Conservation (phyloP, 1,140 invertebrate genomes). For the Nasonia longicornis region DNA sequence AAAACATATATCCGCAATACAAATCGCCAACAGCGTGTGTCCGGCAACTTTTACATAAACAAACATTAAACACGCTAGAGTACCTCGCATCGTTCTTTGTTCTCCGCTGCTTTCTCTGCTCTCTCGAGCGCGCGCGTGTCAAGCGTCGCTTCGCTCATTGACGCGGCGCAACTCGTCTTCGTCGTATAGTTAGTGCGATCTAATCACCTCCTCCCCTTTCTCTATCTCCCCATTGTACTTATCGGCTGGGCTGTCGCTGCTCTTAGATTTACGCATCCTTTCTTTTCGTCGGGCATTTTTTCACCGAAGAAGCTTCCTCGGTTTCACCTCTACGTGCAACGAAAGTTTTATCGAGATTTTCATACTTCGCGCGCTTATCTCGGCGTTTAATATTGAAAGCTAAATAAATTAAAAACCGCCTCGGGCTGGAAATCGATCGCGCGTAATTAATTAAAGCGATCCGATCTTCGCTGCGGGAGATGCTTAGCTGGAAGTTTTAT, state of each 20-base stretch:
- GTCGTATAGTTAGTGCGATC: neutral
- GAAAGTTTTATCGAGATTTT: slow-evolving; percentile 17
- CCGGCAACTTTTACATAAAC: too few species aligned
- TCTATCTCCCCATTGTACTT: slow-evolving; percentile 9
- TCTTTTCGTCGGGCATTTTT: neutral
- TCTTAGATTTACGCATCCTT: slow-evolving; percentile 23
- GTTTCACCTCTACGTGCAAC: slow-evolving; percentile 5
- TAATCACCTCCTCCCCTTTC: neutral
- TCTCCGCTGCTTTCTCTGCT: too few species aligned
- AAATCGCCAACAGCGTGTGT: too few species aligned
- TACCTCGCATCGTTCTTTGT: too few species aligned
- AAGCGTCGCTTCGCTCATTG: neutral
- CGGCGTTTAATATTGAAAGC: neutral
- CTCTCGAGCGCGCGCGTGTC: too few species aligned
- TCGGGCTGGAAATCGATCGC: neutral
- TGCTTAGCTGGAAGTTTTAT: too few species aligned
- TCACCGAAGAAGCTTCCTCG: neutral
- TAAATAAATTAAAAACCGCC: neutral
- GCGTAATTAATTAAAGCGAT: neutral
- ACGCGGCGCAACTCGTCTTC: slow-evolving; percentile 2
- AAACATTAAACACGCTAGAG: too few species aligned
- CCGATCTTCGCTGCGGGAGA: too few species aligned
- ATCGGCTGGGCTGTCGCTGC: neutral
- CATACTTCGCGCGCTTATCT: neutral
- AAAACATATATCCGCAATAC: too few species aligned